These are phyloP conservation scores for Drosophila jambulina DNA, from an alignment of 1,140 invertebrate genomes.

Conservation along the genomic window DNA sequence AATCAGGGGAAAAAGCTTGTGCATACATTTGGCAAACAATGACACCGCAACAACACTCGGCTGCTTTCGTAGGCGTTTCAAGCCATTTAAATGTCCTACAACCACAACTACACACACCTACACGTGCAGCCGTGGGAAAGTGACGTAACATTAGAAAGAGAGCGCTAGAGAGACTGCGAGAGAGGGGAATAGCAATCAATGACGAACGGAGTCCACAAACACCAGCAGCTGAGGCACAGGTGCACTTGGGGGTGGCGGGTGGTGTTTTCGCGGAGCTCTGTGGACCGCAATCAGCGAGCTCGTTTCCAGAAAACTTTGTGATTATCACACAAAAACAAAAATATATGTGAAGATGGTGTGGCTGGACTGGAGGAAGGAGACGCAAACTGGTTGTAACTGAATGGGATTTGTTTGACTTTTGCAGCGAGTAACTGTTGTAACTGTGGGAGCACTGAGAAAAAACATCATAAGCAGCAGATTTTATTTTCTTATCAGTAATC, in stretches of 20 bases:
- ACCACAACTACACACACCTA: slow-evolving; percentile 30
- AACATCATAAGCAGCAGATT: not conserved
- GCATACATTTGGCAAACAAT: slow-evolving; percentile 70
- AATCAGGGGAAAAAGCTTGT: slow-evolving; percentile 28
- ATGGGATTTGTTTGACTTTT: slow-evolving; percentile 24
- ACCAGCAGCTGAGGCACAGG: slow-evolving; percentile 50
- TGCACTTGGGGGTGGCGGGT: slow-evolving; percentile 32
- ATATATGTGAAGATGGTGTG: slow-evolving; percentile 8
- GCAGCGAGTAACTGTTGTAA: slow-evolving; percentile 14
- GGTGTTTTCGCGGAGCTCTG: slow-evolving; percentile 15
- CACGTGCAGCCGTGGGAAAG: slow-evolving; percentile 78
- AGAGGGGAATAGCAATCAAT: slow-evolving; percentile 23
- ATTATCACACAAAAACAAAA: slow-evolving; percentile 38
- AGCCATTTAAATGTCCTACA: slow-evolving; percentile 36
- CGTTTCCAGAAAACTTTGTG: slow-evolving; percentile 33
- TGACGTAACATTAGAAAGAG: slow-evolving; percentile 80
- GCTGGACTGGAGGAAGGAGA: slow-evolving; percentile 15
- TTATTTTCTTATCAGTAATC: not conserved
- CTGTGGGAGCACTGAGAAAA: slow-evolving; percentile 4
- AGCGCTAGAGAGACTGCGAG: slow-evolving; percentile 32
- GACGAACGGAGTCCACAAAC: slow-evolving; percentile 55
- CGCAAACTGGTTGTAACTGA: slow-evolving; percentile 35
- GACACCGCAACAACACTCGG: slow-evolving; percentile 51
- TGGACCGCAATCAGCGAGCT: slow-evolving; percentile 21
- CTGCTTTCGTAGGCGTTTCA: slow-evolving; percentile 49